Conservation (phyloP, 1,140 invertebrate genomes). For the Penaeus japonicus region DNA sequence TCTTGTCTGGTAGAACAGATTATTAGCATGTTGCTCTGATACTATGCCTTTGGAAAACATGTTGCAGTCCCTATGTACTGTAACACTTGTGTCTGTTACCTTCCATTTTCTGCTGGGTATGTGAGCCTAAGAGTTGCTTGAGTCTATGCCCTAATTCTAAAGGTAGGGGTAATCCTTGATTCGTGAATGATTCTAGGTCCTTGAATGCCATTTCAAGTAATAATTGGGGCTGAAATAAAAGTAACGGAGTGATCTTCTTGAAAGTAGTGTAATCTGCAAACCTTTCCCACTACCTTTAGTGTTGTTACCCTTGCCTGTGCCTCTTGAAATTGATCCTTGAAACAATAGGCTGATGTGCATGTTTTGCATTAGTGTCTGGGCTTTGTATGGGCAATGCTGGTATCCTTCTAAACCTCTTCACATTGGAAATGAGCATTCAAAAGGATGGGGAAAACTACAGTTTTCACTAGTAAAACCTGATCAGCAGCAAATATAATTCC, state of each 20-base stretch:
- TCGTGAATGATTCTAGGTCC: too few relatives aligned
- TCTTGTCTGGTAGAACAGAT: not conserved
- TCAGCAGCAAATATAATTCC: too few relatives aligned
- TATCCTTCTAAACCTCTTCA: too few relatives aligned
- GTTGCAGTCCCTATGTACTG: too few relatives aligned
- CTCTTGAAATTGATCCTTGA: slow-evolving; percentile 1
- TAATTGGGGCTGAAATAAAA: not conserved
- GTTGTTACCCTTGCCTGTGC: slow-evolving; percentile 36
- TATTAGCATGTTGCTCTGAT: not conserved
- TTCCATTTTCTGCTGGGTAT: not conserved
- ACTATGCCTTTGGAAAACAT: not conserved
- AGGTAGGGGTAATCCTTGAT: not conserved
- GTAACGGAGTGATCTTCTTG: not conserved
- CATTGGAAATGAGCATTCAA: too few relatives aligned
- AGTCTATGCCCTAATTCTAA: slow-evolving; percentile 39
- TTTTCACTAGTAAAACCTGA: too few relatives aligned
- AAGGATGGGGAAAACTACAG: too few relatives aligned
- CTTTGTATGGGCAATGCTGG: not conserved
- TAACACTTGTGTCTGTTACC: not conserved
- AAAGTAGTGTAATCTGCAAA: not conserved
- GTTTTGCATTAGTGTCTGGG: slow-evolving; percentile 23
- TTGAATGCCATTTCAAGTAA: too few relatives aligned
- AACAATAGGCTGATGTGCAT: slow-evolving; percentile 35
- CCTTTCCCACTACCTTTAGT: slow-evolving; percentile 4
- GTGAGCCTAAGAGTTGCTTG: slow-evolving; percentile 27